Evolutionary conservation across 1,140 invertebrate species (phyloP).

Genomic region (Heliconius nattereri): DNA sequence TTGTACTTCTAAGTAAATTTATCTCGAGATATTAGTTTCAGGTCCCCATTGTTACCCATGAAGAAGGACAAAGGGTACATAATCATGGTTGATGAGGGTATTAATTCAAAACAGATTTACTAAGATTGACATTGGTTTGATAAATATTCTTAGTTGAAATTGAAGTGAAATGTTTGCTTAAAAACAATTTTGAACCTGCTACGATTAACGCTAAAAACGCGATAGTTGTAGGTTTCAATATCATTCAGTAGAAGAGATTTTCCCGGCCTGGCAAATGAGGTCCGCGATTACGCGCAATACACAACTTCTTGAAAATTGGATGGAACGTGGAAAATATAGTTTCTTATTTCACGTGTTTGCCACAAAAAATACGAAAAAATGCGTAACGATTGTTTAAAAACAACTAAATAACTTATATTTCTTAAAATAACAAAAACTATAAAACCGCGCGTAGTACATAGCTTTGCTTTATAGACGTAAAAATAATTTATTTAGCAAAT

Average conservation of each 20-base stretch:
- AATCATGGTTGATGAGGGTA: conserved; percentile 6
- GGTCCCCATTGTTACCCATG: neutral
- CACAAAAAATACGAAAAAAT: too few relatives aligned
- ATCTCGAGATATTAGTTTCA: neutral
- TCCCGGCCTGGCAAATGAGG: too few relatives aligned
- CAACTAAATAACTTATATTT: neutral
- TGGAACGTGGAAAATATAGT: neutral
- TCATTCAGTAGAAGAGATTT: too few relatives aligned
- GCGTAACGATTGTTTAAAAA: too few relatives aligned
- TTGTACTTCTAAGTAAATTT: neutral
- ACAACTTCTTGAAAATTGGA: neutral
- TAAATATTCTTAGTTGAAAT: neutral
- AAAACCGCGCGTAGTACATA: too few relatives aligned
- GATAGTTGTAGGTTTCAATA: too few relatives aligned
- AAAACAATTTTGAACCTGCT: neutral
- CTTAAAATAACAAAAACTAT: neutral
- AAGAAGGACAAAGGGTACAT: neutral
- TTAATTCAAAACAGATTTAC: neutral
- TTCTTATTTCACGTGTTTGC: too few relatives aligned
- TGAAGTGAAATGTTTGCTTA: neutral
- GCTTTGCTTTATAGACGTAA: too few relatives aligned
- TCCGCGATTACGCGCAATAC: too few relatives aligned
- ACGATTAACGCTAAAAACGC: too few relatives aligned
- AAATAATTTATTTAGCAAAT: too few relatives aligned
- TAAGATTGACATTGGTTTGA: neutral